Conservation (phyloP, 2,113 vertebrate genomes). For the Nothoprocta perdicaria region DNA sequence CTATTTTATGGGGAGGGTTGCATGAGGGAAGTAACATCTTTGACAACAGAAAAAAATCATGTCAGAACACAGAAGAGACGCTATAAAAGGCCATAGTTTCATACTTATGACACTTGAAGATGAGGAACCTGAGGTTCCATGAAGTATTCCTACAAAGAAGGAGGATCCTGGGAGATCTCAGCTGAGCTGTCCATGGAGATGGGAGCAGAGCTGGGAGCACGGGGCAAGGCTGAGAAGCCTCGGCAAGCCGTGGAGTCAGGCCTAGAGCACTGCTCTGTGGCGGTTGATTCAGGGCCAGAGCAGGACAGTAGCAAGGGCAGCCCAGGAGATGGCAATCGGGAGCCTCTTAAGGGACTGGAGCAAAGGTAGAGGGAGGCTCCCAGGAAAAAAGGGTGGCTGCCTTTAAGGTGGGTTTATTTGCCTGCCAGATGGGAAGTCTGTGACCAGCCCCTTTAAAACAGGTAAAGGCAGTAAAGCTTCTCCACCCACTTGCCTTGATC, state of each 20-base stretch:
- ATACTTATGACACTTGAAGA: background rate
- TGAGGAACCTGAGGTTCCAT: background rate
- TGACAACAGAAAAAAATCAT: background rate
- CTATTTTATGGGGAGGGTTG: background rate
- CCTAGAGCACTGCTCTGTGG: too few relatives aligned
- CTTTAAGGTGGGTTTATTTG: constrained; percentile 73
- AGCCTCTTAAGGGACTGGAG: constrained; percentile 40
- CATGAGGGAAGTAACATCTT: background rate
- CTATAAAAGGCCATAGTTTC: background rate
- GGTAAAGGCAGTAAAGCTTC: constrained; percentile 69
- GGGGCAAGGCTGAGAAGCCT: background rate
- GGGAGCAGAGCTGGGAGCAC: background rate
- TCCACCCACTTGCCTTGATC: constrained; percentile 66
- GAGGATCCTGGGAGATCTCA: background rate
- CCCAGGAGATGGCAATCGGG: constrained; percentile 58
- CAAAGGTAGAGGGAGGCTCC: constrained; percentile 69
- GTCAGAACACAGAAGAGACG: background rate
- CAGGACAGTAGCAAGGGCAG: background rate
- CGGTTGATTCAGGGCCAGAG: fast-evolving
- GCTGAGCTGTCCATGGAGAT: background rate
- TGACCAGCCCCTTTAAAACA: constrained; percentile 70
- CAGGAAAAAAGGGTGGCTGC: constrained; percentile 52
- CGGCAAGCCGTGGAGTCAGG: background rate
- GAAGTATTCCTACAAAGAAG: background rate
- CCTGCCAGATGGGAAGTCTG: constrained; percentile 72